Conservation (phyloP, 2,888 invertebrate species). For the Ceramica pisi region DNA sequence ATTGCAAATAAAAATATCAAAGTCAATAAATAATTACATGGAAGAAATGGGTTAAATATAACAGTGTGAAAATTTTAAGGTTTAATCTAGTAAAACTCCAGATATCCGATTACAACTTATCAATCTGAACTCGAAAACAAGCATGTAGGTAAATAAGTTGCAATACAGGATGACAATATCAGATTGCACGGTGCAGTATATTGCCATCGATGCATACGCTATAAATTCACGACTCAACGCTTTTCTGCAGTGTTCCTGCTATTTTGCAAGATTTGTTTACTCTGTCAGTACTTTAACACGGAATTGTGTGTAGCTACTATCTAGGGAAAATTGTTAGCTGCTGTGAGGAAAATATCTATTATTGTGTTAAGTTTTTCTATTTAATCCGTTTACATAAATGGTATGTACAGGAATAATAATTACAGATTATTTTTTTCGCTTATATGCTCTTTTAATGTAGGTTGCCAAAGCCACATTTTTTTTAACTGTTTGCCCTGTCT, state of each 20-base stretch:
- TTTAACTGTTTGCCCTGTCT: too few species aligned
- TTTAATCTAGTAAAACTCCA: background rate
- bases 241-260: conserved; percentile 35
- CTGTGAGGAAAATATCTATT: background rate
- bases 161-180: conserved; percentile 45
- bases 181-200: conserved; percentile 52
- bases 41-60: background rate
- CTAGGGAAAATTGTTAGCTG: background rate
- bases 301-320: conserved; percentile 19
- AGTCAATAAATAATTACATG: background rate
- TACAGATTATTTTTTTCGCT: too few species aligned
- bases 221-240: conserved; percentile 61
- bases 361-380: background rate
- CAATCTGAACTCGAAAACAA: conserved; percentile 21
- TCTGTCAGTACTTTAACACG: conserved; percentile 13
- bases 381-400: too few species aligned
- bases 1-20: background rate
- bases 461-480: too few species aligned
- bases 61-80: background rate
- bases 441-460: too few species aligned
- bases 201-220: conserved; percentile 52
- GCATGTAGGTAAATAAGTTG: conserved; percentile 39
- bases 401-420: too few species aligned
- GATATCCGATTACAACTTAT: conserved; percentile 2
- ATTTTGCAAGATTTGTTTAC: conserved; percentile 52